These are phyloP conservation scores for Trichosurus vulpecula DNA, from an alignment of 2,797 vertebrate genomes.

Conservation along the genomic window DNA sequence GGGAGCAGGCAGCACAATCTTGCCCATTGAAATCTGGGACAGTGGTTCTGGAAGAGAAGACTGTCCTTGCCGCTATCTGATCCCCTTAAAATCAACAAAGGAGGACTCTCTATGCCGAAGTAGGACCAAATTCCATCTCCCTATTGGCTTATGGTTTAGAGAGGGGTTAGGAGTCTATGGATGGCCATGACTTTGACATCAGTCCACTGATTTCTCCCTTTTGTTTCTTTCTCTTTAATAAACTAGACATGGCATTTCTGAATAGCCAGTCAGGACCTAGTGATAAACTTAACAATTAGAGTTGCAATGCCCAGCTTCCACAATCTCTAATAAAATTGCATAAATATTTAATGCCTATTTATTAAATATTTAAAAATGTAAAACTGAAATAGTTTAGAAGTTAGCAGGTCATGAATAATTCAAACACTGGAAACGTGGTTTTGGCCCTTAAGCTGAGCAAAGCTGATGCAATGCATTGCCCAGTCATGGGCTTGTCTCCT, in stretches of 20 bases:
- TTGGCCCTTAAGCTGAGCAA: constrained; percentile 23
- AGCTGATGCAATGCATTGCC: neutral
- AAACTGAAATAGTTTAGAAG: constrained; percentile 84
- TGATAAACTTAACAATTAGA: constrained; percentile 79
- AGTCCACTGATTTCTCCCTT: constrained; percentile 7
- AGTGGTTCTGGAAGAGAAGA: neutral
- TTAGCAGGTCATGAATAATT: constrained; percentile 84
- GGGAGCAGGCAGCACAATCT: neutral
- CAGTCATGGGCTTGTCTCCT: neutral
- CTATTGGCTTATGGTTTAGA: fast-evolving
- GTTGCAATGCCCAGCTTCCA: constrained; percentile 69
- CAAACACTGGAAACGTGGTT: constrained; percentile 63
- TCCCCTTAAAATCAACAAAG: neutral
- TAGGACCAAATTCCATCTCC: neutral
- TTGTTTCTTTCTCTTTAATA: constrained; percentile 50
- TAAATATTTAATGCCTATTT: constrained; percentile 87
- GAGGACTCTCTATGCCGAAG: fast-evolving
- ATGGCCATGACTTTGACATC: neutral
- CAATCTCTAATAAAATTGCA: constrained; percentile 85
- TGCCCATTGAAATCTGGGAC: neutral
- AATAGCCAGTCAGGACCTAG: constrained; percentile 49
- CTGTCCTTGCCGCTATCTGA: no score
- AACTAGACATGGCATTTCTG: constrained; percentile 43
- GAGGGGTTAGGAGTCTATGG: neutral
- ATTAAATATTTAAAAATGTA: constrained; percentile 88